Evolutionary conservation across 2,888 invertebrate genomes (phyloP), one percentile per base, ranked within the genome.

Genomic region (Stenichneumon culpator): DNA sequence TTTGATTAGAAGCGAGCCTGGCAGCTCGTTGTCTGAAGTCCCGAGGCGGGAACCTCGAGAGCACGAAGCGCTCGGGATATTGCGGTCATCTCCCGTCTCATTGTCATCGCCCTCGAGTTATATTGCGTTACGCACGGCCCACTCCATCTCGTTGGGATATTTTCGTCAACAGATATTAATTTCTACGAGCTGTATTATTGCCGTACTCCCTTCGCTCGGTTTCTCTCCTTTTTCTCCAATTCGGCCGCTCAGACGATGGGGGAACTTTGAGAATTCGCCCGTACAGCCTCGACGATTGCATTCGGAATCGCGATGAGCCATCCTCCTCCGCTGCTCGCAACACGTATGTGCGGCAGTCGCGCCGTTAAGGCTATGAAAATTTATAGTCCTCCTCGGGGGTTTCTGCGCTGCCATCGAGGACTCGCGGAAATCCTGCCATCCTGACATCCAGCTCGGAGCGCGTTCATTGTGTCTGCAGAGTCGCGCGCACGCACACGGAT

Each of bases 131-230:
- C 81, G 39, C 39, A 32, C 68, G 36, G 52, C 54, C 22, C 28
- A 25, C 54, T 68, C 50, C 57, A 19, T 70, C 19, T 63, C 47
- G 50, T 44, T 1, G 39, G 25, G 69, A 52, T 69, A 47, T 75
- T 77, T 80, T 80, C 80, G 50, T 84, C 74, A 47, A 79, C 83
- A 72, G 75, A 75, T 80, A 84, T 83, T 80, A 83, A 83, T 83
- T 83, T 83, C 65, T 32, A 79, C 77, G 75, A 75, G 75, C 52
- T 44, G 39, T 54, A 79, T 79, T 52, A 65, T 63, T 73, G 65
- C 22, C 47, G 19, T 67, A 82, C 36, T 47, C 68, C n/a, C 68
- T 36, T 11, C 72, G 32, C 22, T 74, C 25, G 22, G 19, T 36
- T 39, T 60, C 60, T 47, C 32, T 19, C 72, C 28, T 36, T 36